Conservation (phyloP, 2,888 invertebrate genomes). For the Latheticus oryzae region DNA sequence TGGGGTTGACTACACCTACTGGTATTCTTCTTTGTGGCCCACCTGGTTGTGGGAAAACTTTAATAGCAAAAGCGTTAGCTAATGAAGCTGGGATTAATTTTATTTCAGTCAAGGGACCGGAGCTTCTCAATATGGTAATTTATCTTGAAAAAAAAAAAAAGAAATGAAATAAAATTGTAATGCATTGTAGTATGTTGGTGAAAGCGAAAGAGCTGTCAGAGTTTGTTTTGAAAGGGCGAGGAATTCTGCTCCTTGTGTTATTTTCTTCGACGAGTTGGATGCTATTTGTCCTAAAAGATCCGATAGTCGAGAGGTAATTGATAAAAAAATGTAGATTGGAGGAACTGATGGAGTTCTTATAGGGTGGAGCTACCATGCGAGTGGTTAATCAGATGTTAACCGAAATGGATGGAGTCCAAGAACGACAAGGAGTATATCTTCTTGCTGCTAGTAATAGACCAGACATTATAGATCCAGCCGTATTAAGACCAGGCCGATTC, state of each 20-base stretch:
- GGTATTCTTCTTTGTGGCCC: constrained; percentile 97
- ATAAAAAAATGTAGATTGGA: constrained; percentile 47
- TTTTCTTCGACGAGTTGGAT: constrained; percentile 99
- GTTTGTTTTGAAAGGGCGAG: constrained; percentile 94
- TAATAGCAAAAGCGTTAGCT: constrained; percentile 97
- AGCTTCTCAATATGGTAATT: constrained; percentile 93
- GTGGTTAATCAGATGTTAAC: constrained; percentile 97
- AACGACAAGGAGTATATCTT: constrained; percentile 91
- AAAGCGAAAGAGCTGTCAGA: constrained; percentile 97
- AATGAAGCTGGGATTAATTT: constrained; percentile 99
- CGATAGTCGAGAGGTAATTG: constrained; percentile 78
- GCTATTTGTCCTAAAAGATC: constrained; percentile 92
- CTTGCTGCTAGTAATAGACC: constrained; percentile 97
- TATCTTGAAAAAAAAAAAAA: not conserved
- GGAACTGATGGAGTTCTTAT: constrained; percentile 19
- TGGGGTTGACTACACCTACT: constrained; percentile 85
- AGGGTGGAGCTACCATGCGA: constrained; percentile 80
- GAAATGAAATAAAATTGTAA: not conserved
- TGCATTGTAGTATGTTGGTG: constrained; percentile 95
- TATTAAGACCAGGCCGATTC: constrained; percentile 87
- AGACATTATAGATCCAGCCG: constrained; percentile 96
- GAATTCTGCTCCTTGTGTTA: constrained; percentile 96
- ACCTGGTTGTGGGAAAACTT: constrained; percentile 96
- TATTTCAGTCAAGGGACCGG: constrained; percentile 98
- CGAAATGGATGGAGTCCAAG: constrained; percentile 98